Base-by-base conservation (phyloP, 2,113 vertebrate genomes). In the Lampris megalopsis region DNA sequence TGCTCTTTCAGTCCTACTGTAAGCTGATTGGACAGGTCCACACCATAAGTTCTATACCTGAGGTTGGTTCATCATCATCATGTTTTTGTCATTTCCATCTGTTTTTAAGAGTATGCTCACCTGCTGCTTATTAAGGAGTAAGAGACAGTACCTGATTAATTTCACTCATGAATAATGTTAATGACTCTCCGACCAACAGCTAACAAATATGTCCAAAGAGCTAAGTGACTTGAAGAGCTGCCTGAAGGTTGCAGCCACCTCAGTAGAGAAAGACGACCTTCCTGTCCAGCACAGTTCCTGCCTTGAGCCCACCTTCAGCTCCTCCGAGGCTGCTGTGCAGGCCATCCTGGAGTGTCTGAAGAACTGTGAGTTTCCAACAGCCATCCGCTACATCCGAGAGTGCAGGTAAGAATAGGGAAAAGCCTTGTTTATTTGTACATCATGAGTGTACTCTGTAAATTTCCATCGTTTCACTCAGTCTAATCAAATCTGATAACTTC, bases 1-100 rank as follows among this genome's bases (percentile, higher is more conserved):
- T 98, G 92, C 96, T 98, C 87, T 98, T 98, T 94, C 96, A 98
- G 78, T 97, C 97, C 83, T 98, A 98, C 93, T 97, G 96, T 92
- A 98, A 98, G 88, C 95, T 98, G 91, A 97, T 97, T 42, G 96
- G 96, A 85, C 96, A 97, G 89, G 95, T 97, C 81, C 95, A 98
- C 0, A 94, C 95, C 83, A 96, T 97, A 83, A 96, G 95, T 90
- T 95, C 95, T 73, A 89, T 94, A 94, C 97, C 97, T 59, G 95
- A 96, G 96, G 97, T 98, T 92, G 37, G 83, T 65, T 1, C 50
- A 57, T 37, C 5, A 6, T 37, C 24, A 24, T 24, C 24, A 24
- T 24, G 24, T 24, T 24, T 24, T 24, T 24, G 24, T 24, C 24
- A 24, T 24, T 24, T 24, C 24, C 24, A 24, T 24, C 24, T 24